Evolutionary conservation across 2,797 vertebrate genomes (phyloP), one percentile per base, ranked within the genome.

Genomic region (Petrocephalus sullivani): DNA sequence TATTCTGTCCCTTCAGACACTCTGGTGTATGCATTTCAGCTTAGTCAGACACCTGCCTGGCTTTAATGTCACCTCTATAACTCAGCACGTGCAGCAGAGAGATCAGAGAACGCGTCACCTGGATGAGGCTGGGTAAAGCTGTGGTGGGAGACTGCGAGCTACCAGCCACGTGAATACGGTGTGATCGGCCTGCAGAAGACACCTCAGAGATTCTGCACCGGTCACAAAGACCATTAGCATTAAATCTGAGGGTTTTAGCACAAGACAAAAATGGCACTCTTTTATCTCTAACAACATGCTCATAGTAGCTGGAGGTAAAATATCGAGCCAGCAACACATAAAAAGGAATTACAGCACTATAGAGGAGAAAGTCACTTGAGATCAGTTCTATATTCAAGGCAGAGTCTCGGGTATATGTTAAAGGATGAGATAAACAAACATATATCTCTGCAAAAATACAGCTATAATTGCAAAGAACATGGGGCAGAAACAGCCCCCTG

Each of bases 401-500:
- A 51, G 21, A 61, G 28, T 33, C 54, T 54, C 53, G 14, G 85
- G 19, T 33, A 56, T 54, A 57, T 12, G 49, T 23, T 21, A 23
- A 71, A 54, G 57, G 7, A 87, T 21, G 0, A 4, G 85, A 61
- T 46, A 56, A 87, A 61, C 16, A 64, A 33, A 21, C 33, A 14
- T 49, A n/a, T 19, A 87, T 49, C 58, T 3, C 37, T 49, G 58
- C 58, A 87, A 87, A 53, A 87, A 64, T 46, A 46, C 14, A 86
- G 19, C 46, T 57, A 21, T 7, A 87, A 87, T 19, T 23, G 6
- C 83, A 58, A 12, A 81, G 85, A 88, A 57, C 87, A 90, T 89
- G 92, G 94, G 95, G 94, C 95, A 95, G 95, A 95, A 93, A 94
- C 91, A 95, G 89, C 91, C 92, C 94, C 89, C 85, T 82, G 16